Conservation (phyloP, 2,113 vertebrate genomes). For the Leucosticte australis region DNA sequence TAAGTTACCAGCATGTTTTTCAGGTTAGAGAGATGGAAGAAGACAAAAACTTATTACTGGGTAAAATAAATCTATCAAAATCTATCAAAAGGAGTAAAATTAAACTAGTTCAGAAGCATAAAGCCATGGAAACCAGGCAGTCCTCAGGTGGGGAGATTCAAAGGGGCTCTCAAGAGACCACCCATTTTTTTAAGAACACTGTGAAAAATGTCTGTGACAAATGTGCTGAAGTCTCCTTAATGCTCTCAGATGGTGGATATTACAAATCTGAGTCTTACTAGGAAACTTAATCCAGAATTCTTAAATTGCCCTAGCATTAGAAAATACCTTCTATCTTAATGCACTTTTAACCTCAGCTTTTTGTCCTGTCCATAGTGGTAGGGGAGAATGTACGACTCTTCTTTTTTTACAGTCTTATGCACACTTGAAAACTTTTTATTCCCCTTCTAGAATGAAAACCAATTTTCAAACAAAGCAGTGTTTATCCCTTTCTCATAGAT, state of each 20-base stretch:
- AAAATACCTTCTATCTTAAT: not conserved
- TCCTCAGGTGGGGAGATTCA: not conserved
- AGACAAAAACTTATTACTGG: not conserved
- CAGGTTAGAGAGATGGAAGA: not conserved
- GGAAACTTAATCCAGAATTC: not conserved
- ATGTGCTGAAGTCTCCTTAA: not conserved
- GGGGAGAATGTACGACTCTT: not conserved
- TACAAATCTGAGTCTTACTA: not conserved
- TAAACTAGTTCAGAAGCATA: not conserved
- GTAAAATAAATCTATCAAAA: not conserved
- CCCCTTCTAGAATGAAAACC: not conserved
- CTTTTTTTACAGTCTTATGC: not conserved
- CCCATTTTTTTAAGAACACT: not conserved
- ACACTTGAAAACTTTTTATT: not conserved
- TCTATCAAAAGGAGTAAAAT: not conserved
- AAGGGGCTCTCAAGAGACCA: not conserved
- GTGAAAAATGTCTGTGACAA: not conserved
- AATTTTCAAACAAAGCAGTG: not conserved
- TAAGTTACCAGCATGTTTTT: not conserved
- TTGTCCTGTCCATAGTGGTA: not conserved
- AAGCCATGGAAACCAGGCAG: not conserved
- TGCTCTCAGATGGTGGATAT: not conserved
- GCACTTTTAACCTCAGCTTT: not conserved
- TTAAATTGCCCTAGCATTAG: not conserved
- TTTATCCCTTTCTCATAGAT: not conserved